Evolutionary conservation across 2,888 invertebrate genomes (phyloP), one percentile per base, ranked within the genome.

Genomic region (Drosophila austrosaltans): DNA sequence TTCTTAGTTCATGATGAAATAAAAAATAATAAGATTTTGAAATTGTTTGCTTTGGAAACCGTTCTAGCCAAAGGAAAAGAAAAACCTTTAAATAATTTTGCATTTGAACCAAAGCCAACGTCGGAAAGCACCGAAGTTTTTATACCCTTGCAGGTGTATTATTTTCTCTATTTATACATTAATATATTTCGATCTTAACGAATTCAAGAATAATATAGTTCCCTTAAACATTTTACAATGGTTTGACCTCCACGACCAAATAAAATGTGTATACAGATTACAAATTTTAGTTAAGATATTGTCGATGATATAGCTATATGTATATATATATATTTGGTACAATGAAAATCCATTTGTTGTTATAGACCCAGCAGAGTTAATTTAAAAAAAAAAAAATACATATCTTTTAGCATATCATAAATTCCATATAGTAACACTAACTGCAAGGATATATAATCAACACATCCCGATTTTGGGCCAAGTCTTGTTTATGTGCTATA

Each of bases 401-500:
- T 32, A 32, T 32, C 3, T 32, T 6, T 32, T 32, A 6, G 32
- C 32, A 32, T 32, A 6, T 32, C 32, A 1, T 16, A 32, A 32
- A 32, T 32, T 32, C 32, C 32, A 6, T 32, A 36, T 40, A 40
- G 40, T 40, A 40, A 40, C n/a, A 40, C 12, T 25, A 48, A 25
- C 48, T 48, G 48, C 48, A 48, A 25, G 48, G 22, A 48, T 48
- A 22, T 48, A 48, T 48, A 48, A 25, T 25, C 22, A 48, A 48
- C 48, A 25, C 25, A 48, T 48, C 25, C 25, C 48, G 22, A 68
- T 63, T 59, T 63, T 69, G 78, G 64, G 63, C 69, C 70, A 76
- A 81, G 85, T 81, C 85, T 84, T 84, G 63, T 75, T 72, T 77
- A 58, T 60, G 60, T 44, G 25, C 42, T 22, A 4, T 16, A 16